Evolutionary conservation across 2,113 vertebrate genomes (phyloP).

Genomic region (Nothoprocta pentlandii): DNA sequence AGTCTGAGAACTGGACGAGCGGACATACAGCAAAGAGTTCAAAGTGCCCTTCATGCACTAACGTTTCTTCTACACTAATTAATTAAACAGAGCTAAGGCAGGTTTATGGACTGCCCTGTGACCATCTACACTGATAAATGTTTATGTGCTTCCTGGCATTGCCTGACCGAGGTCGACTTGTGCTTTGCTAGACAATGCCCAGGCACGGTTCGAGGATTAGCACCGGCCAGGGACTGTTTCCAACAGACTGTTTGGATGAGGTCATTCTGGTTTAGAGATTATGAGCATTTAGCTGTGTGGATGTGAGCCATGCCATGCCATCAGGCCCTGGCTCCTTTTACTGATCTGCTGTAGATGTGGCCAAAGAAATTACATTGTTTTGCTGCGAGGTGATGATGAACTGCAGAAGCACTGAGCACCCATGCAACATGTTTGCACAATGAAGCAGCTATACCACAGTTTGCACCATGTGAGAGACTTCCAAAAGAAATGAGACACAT

Average conservation of each 20-base stretch:
- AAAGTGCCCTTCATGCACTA: background rate
- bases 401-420: background rate
- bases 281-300: background rate
- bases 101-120: slow-evolving; percentile 44
- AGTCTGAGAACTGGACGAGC: background rate
- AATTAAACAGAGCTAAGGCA: slow-evolving; percentile 3
- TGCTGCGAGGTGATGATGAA: background rate
- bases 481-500: background rate
- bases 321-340: background rate
- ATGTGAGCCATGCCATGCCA: background rate
- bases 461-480: background rate
- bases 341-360: background rate
- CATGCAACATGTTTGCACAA: accelerated
- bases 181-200: slow-evolving; percentile 25
- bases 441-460: background rate
- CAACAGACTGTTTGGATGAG: slow-evolving; percentile 41
- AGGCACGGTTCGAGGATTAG: slow-evolving; percentile 45
- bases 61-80: slow-evolving; percentile 27
- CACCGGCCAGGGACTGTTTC: accelerated
- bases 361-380: background rate
- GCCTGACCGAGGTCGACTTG: background rate
- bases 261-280: slow-evolving; percentile 21
- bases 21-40: background rate
- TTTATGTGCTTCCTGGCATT: slow-evolving; percentile 55
- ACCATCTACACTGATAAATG: background rate